phyloP scores from a whole-genome alignment of 1,140 invertebrate genomes.

The Teleopsis dalmanni region DNA sequence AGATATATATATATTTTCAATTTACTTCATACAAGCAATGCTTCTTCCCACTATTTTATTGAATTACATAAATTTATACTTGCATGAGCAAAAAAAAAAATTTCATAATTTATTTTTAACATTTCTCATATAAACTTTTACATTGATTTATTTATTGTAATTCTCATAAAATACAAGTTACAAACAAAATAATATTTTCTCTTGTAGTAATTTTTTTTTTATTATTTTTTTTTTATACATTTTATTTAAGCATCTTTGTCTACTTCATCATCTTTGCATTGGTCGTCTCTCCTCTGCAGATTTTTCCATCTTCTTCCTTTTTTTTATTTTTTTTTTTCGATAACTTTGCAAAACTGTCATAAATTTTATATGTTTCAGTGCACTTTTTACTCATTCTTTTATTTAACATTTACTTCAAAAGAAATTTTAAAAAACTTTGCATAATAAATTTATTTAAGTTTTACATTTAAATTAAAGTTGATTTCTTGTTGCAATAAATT shows the following conservation, averaged over 20 bases:
- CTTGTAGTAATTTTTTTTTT: neutral
- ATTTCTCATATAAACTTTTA: too few species aligned
- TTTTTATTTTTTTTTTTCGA: slow-evolving; percentile 5
- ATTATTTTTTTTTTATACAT: too few species aligned
- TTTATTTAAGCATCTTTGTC: neutral
- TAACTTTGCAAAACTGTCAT: slow-evolving; percentile 40
- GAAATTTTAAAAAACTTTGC: slow-evolving; percentile 1
- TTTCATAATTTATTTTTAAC: too few species aligned
- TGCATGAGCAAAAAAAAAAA: too few species aligned
- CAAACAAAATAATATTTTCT: neutral
- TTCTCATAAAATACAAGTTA: too few species aligned
- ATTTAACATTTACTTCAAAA: slow-evolving; percentile 1
- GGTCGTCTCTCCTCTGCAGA: neutral
- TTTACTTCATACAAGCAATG: too few species aligned
- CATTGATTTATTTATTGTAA: too few species aligned
- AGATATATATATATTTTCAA: too few species aligned
- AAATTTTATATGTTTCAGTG: slow-evolving; percentile 32
- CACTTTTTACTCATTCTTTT: slow-evolving; percentile 1
- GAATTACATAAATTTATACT: too few species aligned
- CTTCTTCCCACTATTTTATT: too few species aligned
- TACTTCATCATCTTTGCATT: neutral
- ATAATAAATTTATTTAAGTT: neutral
- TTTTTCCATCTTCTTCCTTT: slow-evolving; percentile 12
- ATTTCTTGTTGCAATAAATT: neutral
- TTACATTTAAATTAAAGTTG: neutral